These are phyloP conservation scores for Coregonus sp. DNA, from an alignment of 2,797 vertebrate species.

Conservation along the genomic window DNA sequence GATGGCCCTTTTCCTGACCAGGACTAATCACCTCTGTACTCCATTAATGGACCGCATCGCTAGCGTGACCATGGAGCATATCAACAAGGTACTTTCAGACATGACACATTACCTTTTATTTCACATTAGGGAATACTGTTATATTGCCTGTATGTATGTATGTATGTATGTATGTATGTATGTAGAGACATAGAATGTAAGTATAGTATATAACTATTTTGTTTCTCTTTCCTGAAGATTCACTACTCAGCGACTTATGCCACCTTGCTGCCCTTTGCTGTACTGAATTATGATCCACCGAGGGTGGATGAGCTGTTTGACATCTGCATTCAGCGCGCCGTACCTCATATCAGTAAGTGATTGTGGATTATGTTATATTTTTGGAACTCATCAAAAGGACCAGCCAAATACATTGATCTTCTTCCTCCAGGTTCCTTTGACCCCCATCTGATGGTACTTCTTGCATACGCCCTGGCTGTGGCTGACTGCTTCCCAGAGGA, in stretches of 20 bases:
- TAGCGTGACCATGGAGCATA: constrained; percentile 75
- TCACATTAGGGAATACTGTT: not conserved
- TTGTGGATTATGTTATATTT: not conserved
- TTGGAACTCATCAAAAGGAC: not conserved
- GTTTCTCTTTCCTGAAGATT: constrained; percentile 74
- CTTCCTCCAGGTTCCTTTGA: constrained; percentile 76
- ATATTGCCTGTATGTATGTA: not conserved
- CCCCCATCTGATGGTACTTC: constrained; percentile 79
- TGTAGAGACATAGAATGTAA: not conserved
- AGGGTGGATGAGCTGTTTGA: constrained; percentile 81
- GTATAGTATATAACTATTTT: not conserved
- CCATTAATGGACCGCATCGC: constrained; percentile 84
- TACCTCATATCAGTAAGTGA: constrained; percentile 84
- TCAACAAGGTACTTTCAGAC: constrained; percentile 79
- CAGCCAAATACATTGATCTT: not conserved
- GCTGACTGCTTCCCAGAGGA: constrained; percentile 84
- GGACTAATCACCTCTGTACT: constrained; percentile 70
- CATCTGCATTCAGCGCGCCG: constrained; percentile 76
- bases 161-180: not conserved
- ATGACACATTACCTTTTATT: not conserved
- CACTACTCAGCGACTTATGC: constrained; percentile 73
- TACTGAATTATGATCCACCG: constrained; percentile 84
- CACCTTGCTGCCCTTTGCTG: constrained; percentile 80
- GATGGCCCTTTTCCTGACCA: constrained; percentile 76
- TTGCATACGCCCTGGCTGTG: constrained; percentile 80